Evolutionary conservation across 1,140 invertebrate genomes (phyloP).

Genomic region (Chironomus tepperi): DNA sequence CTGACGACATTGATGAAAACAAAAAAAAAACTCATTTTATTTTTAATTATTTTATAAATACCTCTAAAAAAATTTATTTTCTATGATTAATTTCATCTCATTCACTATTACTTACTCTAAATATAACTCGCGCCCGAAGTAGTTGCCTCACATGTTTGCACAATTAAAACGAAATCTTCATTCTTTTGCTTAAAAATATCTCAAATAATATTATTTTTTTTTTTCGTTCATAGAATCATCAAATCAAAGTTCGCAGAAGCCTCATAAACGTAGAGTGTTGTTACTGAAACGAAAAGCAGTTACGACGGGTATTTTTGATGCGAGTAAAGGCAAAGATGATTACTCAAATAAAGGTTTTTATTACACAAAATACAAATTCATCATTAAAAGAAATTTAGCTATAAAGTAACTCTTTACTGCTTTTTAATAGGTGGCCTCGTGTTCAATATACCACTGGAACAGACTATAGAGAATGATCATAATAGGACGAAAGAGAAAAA

Average conservation of each 20-base stretch:
- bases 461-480: constrained; percentile 70
- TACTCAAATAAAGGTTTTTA: constrained; percentile 59
- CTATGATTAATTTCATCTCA: constrained; percentile 6
- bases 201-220: constrained; percentile 25
- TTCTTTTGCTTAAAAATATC: constrained; percentile 23
- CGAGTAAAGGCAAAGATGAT: constrained; percentile 52
- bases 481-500: constrained; percentile 23
- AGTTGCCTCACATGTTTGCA: constrained; percentile 13
- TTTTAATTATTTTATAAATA: background rate
- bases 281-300: constrained; percentile 73
- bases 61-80: background rate
- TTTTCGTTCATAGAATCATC: constrained; percentile 41
- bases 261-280: constrained; percentile 60
- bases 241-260: constrained; percentile 46
- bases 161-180: constrained; percentile 24
- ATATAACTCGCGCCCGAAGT: background rate
- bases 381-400: background rate
- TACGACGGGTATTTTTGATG: constrained; percentile 76
- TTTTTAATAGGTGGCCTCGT: constrained; percentile 53
- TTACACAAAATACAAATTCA: background rate
- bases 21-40: no score
- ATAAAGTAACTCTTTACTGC: constrained; percentile 15
- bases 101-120: constrained; percentile 22
- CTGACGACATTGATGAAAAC: background rate
- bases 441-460: constrained; percentile 71